These are phyloP conservation scores for Balanococcus diminutus DNA, from an alignment of 2,888 invertebrate species.

Conservation along the genomic window DNA sequence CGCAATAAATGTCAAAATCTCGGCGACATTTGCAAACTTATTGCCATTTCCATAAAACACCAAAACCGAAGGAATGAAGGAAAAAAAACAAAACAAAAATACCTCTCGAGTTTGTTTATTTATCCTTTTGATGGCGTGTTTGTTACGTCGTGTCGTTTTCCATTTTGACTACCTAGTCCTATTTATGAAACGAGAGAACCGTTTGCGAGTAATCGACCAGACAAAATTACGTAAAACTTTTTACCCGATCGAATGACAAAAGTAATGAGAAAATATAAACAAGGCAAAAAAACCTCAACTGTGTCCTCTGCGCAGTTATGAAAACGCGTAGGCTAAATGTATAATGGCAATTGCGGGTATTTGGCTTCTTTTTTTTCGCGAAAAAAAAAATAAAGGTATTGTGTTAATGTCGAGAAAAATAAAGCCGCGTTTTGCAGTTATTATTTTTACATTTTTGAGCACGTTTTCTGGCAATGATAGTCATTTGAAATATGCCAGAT, in stretches of 20 bases:
- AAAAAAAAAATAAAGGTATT: neutral
- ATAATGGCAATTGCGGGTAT: neutral
- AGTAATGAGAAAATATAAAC: neutral
- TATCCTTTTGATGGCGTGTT: neutral
- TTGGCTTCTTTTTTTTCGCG: neutral
- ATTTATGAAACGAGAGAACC: neutral
- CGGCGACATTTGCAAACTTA: neutral
- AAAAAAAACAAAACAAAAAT: neutral
- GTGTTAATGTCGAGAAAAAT: constrained; percentile 2
- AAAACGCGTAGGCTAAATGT: neutral
- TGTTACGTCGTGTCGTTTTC: neutral
- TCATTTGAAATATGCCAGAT: constrained; percentile 49
- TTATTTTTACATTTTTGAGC: constrained; percentile 46
- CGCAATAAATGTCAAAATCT: neutral
- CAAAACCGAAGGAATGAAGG: neutral
- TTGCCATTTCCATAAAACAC: neutral
- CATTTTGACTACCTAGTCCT: constrained; percentile 3
- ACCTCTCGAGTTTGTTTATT: neutral
- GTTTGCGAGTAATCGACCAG: neutral
- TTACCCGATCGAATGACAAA: neutral
- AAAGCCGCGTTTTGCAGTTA: constrained; percentile 25
- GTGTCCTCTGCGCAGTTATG: neutral
- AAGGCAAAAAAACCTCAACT: neutral
- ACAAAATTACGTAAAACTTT: neutral
- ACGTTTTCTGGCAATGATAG: constrained; percentile 36